phyloP scores from a whole-genome alignment of 2,888 invertebrate species.

The Thysanoteuthis rhombus region DNA sequence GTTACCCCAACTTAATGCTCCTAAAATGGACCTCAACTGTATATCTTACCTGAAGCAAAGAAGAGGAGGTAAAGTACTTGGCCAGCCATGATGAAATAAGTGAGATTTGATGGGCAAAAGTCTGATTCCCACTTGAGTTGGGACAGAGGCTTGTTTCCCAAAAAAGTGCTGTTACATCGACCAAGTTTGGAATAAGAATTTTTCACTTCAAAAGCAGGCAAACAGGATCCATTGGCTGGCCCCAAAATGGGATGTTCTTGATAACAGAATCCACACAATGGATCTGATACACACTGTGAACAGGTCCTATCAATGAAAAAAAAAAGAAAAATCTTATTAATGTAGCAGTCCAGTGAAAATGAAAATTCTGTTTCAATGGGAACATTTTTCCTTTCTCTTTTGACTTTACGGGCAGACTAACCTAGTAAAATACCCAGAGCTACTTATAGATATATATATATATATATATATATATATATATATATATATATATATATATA shows the following conservation, averaged over 20 bases:
- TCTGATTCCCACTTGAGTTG: not conserved
- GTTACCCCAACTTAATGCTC: no score
- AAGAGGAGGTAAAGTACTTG: not conserved
- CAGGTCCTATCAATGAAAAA: not conserved
- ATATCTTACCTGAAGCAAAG: not conserved
- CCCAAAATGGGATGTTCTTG: not conserved
- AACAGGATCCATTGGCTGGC: not conserved
- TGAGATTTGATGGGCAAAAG: not conserved
- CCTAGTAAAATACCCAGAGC: no score
- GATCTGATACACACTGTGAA: not conserved
- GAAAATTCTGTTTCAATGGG: not conserved
- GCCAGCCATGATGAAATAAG: not conserved
- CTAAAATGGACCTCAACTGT: no score
- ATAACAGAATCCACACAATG: not conserved
- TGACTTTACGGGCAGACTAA: no score
- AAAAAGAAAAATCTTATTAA: not conserved
- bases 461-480: no score
- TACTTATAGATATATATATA: no score
- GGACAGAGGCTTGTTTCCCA: no score
- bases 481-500: no score
- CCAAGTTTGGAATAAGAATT: not conserved
- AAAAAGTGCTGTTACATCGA: not conserved
- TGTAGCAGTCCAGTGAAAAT: not conserved
- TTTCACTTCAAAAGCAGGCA: not conserved
- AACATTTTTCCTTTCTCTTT: no score